These are phyloP conservation scores for Ostrea denselamellosa DNA, from an alignment of 1,140 invertebrate genomes.

Conservation along the genomic window DNA sequence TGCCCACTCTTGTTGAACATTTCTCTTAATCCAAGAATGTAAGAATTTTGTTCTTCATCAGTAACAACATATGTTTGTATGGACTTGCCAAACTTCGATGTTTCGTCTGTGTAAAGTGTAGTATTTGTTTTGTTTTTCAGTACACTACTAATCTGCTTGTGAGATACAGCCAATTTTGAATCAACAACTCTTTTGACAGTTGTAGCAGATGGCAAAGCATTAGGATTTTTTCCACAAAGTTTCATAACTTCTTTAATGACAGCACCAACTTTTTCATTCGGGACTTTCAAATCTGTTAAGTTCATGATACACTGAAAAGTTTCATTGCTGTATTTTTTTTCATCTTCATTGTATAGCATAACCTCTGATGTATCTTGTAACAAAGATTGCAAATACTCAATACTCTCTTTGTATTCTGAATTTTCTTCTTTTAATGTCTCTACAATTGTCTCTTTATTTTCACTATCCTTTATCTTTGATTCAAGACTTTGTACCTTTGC, in stretches of 20 bases:
- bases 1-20: constrained; percentile 47
- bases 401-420: not conserved
- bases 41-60: constrained; percentile 52
- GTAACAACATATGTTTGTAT: constrained; percentile 36
- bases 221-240: constrained; percentile 47
- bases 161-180: constrained; percentile 21
- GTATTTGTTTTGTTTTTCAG: constrained; percentile 41
- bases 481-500: not conserved
- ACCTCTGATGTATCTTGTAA: constrained; percentile 11
- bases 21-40: constrained; percentile 53
- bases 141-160: constrained; percentile 3
- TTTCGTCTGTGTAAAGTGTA: no score
- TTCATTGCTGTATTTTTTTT: constrained; percentile 31
- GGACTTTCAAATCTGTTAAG: constrained; percentile 40
- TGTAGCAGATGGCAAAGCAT: constrained; percentile 39
- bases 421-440: not conserved
- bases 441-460: not conserved
- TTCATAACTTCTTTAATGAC: constrained; percentile 53
- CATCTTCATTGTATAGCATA: constrained; percentile 18
- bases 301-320: constrained; percentile 45
- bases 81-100: constrained; percentile 51
- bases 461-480: no score
- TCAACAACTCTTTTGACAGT: constrained; percentile 38
- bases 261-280: constrained; percentile 45
- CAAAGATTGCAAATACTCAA: constrained; percentile 37